Conservation (phyloP, 2,113 vertebrate genomes). For the Myotis lucifugus region DNA sequence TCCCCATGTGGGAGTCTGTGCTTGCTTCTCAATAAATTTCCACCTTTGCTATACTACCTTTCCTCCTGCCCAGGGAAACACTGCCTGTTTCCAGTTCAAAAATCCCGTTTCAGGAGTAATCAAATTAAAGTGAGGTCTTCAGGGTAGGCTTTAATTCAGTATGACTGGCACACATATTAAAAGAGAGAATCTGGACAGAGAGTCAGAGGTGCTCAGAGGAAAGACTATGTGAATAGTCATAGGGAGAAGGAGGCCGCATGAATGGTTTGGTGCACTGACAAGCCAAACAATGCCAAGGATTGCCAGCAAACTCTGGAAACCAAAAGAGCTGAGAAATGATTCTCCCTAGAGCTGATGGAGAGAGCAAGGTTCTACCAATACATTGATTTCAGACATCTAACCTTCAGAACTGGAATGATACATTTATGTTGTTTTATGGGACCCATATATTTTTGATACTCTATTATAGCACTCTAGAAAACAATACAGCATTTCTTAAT, state of each 20-base stretch:
- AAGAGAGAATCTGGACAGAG: background rate
- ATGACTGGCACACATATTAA: background rate
- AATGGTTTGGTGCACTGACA: background rate
- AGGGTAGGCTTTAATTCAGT: background rate
- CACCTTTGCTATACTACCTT: too few species aligned
- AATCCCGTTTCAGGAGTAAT: background rate
- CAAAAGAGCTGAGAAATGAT: background rate
- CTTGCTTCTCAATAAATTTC: too few species aligned
- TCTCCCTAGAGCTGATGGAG: background rate
- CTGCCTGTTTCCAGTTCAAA: too few species aligned
- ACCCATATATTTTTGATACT: background rate
- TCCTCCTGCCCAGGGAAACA: too few species aligned
- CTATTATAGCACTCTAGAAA: background rate
- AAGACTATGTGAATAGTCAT: background rate
- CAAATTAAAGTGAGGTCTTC: background rate
- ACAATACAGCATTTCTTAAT: background rate
- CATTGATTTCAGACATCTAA: background rate
- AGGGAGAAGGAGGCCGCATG: background rate
- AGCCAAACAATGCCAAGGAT: background rate
- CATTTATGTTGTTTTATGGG: background rate
- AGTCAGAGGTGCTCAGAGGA: background rate
- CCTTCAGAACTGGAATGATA: background rate
- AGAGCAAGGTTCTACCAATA: background rate
- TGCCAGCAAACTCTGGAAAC: background rate
- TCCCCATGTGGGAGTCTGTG: too few species aligned